Conservation (phyloP, 92 coral and sea anemone species). For the Montipora capitata region DNA sequence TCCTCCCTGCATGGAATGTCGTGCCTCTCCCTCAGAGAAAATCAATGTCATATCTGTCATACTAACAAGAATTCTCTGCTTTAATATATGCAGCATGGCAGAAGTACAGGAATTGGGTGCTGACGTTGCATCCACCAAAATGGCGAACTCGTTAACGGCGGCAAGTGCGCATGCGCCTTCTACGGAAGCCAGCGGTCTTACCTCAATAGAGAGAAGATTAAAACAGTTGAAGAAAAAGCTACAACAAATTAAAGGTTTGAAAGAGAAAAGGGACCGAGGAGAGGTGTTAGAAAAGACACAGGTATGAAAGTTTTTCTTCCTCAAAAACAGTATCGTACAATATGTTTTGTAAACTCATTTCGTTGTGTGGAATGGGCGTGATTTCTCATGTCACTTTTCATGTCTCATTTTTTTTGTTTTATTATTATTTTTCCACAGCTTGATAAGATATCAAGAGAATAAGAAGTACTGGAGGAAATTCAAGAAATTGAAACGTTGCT, state of each 20-base stretch:
- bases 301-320: slow-evolving; percentile 53
- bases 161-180: neutral
- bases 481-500: slow-evolving; percentile 66
- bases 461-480: slow-evolving; percentile 78
- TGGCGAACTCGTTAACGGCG: neutral
- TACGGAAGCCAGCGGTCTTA: slow-evolving; percentile 46
- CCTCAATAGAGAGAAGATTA: slow-evolving; percentile 85
- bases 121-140: slow-evolving; percentile 8
- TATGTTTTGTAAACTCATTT: too few relatives aligned
- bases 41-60: too few relatives aligned
- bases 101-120: slow-evolving; percentile 28
- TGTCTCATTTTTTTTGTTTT: neutral
- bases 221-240: slow-evolving; percentile 87
- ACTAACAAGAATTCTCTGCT: too few relatives aligned
- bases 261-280: slow-evolving; percentile 82
- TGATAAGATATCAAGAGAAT: slow-evolving; percentile 76
- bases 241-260: slow-evolving; percentile 87
- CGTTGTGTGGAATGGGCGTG: too few relatives aligned
- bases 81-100: slow-evolving; percentile 8
- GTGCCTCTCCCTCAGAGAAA: too few relatives aligned
- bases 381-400: too few relatives aligned
- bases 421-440: slow-evolving; percentile 56
- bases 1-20: too few relatives aligned
- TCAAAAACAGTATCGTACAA: too few relatives aligned
- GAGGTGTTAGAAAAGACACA: slow-evolving; percentile 86